A percentile compares a stretch with the other conserved stretches of the same genome.
Evolutionary conservation across 2,797 vertebrate genomes (phyloP).

Genomic region (Alcedo atthis): DNA sequence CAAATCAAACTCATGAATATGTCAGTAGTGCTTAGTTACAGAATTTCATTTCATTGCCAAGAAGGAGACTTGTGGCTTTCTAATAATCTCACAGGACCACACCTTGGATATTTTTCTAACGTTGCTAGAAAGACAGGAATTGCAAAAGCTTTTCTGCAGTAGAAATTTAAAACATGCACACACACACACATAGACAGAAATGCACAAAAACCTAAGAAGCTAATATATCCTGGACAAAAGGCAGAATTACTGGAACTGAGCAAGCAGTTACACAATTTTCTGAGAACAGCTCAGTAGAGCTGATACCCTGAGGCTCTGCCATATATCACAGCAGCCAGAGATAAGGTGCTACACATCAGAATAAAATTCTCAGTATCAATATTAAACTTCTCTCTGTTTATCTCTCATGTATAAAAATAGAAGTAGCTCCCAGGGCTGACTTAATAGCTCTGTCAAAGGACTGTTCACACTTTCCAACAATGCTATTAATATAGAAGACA

Average conservation of each 20-base stretch:
- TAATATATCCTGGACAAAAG: neutral
- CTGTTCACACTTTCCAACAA: slow-evolving; percentile 8
- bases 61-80: neutral
- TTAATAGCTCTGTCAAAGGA: slow-evolving; percentile 55
- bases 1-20: neutral
- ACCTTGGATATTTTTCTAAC: neutral
- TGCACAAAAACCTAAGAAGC: neutral
- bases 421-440: slow-evolving; percentile 15
- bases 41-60: neutral
- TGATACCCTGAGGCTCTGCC: neutral
- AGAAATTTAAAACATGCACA: neutral
- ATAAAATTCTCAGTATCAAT: slow-evolving; percentile 31
- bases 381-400: slow-evolving; percentile 32
- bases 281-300: neutral
- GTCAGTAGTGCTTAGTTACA: neutral
- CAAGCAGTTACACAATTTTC: neutral
- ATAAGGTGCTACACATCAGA: neutral
- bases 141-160: neutral
- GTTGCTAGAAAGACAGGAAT: neutral
- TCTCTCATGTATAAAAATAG: slow-evolving; percentile 41
- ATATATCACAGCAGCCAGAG: neutral
- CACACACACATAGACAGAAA: neutral
- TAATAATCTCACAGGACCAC: neutral
- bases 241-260: neutral
- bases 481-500: slow-evolving; percentile 20